Evolutionary conservation across 1,140 invertebrate genomes (phyloP).

Genomic region (Drosophila subobscura): DNA sequence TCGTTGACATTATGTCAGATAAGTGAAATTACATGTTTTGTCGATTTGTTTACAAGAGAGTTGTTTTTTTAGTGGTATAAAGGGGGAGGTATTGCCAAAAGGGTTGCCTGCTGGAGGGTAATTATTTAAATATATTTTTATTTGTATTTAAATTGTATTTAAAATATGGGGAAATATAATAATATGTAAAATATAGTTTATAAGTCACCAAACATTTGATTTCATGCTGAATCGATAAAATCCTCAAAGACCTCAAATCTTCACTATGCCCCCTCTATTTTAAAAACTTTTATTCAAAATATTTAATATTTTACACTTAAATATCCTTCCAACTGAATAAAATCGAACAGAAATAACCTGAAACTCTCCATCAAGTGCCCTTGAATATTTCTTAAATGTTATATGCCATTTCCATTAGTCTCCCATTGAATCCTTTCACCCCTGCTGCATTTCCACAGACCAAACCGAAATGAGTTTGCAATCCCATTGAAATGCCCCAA

Average conservation of each 20-base stretch:
- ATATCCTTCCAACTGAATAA: no score
- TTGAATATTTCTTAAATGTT: conserved; percentile 4
- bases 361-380: neutral
- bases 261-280: no score
- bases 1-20: conserved; percentile 77
- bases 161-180: neutral
- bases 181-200: no score
- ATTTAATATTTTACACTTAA: no score
- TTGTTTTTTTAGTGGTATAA: neutral
- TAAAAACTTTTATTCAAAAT: no score
- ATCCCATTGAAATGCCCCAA: conserved; percentile 37
- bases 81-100: neutral
- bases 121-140: conserved; percentile 3
- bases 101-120: conserved; percentile 3
- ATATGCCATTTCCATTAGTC: conserved; percentile 4
- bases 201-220: no score
- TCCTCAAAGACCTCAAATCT: no score
- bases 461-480: conserved; percentile 48
- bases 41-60: conserved; percentile 57
- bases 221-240: no score
- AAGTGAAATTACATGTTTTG: conserved; percentile 80
- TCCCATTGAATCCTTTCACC: conserved; percentile 31
- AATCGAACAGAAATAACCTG: no score
- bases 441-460: conserved; percentile 30
- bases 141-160: neutral